Evolutionary conservation across 2,113 vertebrate species (phyloP).

Genomic region (Mionectes macconnelli): DNA sequence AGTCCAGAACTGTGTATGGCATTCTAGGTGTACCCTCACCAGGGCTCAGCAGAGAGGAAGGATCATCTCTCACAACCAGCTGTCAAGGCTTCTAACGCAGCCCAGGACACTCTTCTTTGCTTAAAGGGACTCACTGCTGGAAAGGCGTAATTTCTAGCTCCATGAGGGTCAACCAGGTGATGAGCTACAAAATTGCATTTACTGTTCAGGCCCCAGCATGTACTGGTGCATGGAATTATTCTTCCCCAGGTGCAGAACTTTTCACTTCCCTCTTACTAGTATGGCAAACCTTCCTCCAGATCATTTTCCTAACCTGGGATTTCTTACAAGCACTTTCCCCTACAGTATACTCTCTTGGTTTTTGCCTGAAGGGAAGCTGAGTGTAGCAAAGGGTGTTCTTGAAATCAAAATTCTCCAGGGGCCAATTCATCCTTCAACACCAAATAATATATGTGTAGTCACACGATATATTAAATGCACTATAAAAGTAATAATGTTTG

Average conservation of each 20-base stretch:
- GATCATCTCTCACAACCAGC: accelerated
- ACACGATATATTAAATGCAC: neutral
- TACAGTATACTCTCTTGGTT: neutral
- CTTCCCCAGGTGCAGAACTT: neutral
- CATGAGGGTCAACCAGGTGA: neutral
- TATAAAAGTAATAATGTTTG: neutral
- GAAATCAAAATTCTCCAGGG: neutral
- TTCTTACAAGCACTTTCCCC: neutral
- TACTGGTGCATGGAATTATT: neutral
- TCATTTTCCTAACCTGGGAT: neutral
- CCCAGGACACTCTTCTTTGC: neutral
- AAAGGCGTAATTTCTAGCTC: neutral
- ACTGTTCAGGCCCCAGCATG: neutral
- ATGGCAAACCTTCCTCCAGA: neutral
- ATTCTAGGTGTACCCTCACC: neutral
- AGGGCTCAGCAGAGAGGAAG: neutral
- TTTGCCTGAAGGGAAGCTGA: neutral
- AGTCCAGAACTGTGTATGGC: neutral
- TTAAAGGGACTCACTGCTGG: neutral
- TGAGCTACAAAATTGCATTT: neutral
- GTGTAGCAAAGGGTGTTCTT: neutral
- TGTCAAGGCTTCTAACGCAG: neutral
- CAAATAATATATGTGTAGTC: neutral
- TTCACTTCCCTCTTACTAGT: neutral
- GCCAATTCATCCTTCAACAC: neutral